Conservation (phyloP, 2,113 vertebrate genomes). For the Oxyruncus cristatus region DNA sequence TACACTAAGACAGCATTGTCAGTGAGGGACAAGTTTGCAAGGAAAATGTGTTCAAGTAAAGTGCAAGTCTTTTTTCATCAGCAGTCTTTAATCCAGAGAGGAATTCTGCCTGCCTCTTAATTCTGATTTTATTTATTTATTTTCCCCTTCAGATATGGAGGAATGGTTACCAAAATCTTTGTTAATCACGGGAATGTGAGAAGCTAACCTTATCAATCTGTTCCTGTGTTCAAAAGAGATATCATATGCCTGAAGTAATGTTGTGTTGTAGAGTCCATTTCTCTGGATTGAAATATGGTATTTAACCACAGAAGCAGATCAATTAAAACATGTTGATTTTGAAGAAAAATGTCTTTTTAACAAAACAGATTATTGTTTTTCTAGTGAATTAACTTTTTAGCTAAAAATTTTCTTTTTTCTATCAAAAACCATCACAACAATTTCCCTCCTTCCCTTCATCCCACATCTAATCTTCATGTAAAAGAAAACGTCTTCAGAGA, state of each 20-base stretch:
- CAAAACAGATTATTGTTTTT: neutral
- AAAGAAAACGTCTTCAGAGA: neutral
- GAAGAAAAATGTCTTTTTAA: slow-evolving; percentile 17
- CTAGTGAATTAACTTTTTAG: neutral
- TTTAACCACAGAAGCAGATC: neutral
- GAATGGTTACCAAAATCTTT: neutral
- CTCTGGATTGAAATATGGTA: neutral
- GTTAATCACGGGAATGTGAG: neutral
- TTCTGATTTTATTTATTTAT: neutral
- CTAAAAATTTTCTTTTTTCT: neutral
- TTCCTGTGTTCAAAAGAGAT: neutral
- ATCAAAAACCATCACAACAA: neutral
- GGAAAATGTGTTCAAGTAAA: neutral
- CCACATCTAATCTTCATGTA: neutral
- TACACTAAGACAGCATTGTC: neutral
- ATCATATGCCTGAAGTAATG: neutral
- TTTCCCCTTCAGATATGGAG: neutral
- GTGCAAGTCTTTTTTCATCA: neutral
- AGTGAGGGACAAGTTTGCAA: neutral
- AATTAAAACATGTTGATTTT: slow-evolving; percentile 5
- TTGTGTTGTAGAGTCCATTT: neutral
- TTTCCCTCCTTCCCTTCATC: neutral
- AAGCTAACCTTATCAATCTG: neutral
- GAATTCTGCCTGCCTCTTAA: neutral
- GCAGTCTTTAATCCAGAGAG: neutral